Base-by-base conservation (phyloP, 1,140 invertebrate species). In the Lordiphosa collinella region DNA sequence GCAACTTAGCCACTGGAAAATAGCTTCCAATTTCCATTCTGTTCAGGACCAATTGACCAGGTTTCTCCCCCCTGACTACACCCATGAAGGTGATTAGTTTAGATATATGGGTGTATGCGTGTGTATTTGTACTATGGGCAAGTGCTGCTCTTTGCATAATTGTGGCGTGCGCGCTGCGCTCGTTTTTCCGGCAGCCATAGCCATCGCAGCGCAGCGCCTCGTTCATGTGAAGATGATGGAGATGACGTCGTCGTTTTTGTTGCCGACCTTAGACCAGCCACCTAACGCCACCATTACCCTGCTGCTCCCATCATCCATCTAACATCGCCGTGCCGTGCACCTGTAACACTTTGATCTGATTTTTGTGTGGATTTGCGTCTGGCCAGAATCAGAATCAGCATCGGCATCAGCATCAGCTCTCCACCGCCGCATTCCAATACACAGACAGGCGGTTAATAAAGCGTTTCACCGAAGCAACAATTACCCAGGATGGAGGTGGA, bases 331-430 rank as follows among this genome's bases (percentile, higher is more conserved):
- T 32, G 38, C 50, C 32, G 65, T 67, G 74, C 64, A 75, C 65
- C 71, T 75, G 71, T 74, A 75, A 51, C 66, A 71, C 78, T 82
- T 80, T 82, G 75, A 82, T 82, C 76, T 82, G 71, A 63, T 68
- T 68, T 60, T 68, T 49, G 18, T 22, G 18, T 22, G 18, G 71
- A 63, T 11, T 53, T 53, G 54, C 41, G 76, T 80, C 78, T 80
- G 76, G 78, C 38, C 76, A 80, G 57, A 67, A 67, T 67, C 63
- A 67, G 60, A 43, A 46, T 52, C 54, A 34, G 54, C 44, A 59
- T 49, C 56, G 36, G 34, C 61, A 22, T 16, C 37, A 25, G 14
- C 55, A 4, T 6, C 16, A n/a, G 14, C 40, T 36, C 50, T 40
- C 55, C 36, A 48, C 58, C 40, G 40, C 37, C 76, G 65, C 78